Evolutionary conservation across 2,888 invertebrate genomes (phyloP), one percentile per base, ranked within the genome.

Genomic region (Synanthedon formicaeformis): DNA sequence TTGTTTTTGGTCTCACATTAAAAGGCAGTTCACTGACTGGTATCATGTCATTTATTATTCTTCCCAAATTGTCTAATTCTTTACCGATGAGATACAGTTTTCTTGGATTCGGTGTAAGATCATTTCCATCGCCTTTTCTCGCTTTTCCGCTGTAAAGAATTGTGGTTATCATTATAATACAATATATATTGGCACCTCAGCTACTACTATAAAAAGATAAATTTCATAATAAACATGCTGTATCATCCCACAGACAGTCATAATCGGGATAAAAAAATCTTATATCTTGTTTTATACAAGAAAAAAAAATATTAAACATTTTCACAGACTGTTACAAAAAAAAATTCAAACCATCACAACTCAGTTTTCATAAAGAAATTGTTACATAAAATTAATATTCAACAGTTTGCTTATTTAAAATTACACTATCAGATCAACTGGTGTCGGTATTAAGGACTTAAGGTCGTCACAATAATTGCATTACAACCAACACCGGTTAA

Each of bases 51-150:
- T 96, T 97, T 61, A 99, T 98, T 53, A 95, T 92, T 71, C 93
- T 92, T 58, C 95, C 94, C 60, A 98, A 88, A 75, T 96, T 96
- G 70, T 96, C 95, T 70, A 98, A 82, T 81, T 98, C 98, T 69
- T 93, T 93, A 6, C 98, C 98, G 70, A 99, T 98, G 59, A 91
- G 90, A 75, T 92, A 93, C 51, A 99, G 80, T 83, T 98, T 98
- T 55, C 93, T 91, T 27, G 98, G 96, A 86, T 97, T 98, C 1
- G 98, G 98, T 1, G 97, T 97, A 59, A 98, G 89, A 82, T 98
- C 98, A 77, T 99, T 99, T 34, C 98, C 98, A 82, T 99, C 98
- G 3, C 98, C 98, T 82, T 97, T 96, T 56, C 98, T 90, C 48
- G 96, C 96, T 84, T 97, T 97, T 10, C 95, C 95, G 75, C 94